These are phyloP conservation scores for Danio albolineatus DNA, from an alignment of 2,797 vertebrate genomes.

Conservation along the genomic window DNA sequence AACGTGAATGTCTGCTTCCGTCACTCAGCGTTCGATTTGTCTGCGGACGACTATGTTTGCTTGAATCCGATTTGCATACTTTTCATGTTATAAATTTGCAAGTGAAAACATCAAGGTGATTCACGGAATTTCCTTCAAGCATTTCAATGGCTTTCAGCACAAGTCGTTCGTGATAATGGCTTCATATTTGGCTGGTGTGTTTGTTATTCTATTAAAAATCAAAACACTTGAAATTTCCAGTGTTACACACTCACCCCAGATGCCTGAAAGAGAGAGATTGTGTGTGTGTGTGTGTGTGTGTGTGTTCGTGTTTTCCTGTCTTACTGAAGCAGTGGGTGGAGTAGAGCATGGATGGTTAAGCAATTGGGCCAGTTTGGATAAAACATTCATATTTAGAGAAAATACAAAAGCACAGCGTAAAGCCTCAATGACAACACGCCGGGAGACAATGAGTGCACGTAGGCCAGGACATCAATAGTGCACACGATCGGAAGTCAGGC, in stretches of 20 bases:
- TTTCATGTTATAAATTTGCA: constrained; percentile 17
- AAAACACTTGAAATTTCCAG: not conserved
- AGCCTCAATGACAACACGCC: constrained; percentile 51
- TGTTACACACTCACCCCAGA: not conserved
- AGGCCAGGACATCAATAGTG: constrained; percentile 56
- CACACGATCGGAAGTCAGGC: constrained; percentile 54
- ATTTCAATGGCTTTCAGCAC: not conserved
- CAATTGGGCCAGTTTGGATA: constrained; percentile 84
- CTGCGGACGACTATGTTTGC: not conserved
- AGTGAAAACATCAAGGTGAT: constrained; percentile 11
- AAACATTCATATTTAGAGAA: constrained; percentile 77
- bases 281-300: not conserved
- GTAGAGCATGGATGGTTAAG: constrained; percentile 77
- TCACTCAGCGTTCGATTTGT: not conserved
- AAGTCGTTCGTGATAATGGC: constrained; percentile 20
- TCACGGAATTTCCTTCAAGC: not conserved
- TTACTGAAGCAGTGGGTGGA: constrained; percentile 49
- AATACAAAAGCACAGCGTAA: constrained; percentile 64
- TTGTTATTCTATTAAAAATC: constrained; percentile 31
- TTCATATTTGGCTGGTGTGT: not conserved
- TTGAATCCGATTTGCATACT: constrained; percentile 12
- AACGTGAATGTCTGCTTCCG: constrained; percentile 37
- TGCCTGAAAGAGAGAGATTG: not conserved
- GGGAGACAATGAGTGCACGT: constrained; percentile 48
- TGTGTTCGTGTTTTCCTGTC: constrained; percentile 14